Conservation (phyloP, 2,888 invertebrate genomes). For the Melieria picta region DNA sequence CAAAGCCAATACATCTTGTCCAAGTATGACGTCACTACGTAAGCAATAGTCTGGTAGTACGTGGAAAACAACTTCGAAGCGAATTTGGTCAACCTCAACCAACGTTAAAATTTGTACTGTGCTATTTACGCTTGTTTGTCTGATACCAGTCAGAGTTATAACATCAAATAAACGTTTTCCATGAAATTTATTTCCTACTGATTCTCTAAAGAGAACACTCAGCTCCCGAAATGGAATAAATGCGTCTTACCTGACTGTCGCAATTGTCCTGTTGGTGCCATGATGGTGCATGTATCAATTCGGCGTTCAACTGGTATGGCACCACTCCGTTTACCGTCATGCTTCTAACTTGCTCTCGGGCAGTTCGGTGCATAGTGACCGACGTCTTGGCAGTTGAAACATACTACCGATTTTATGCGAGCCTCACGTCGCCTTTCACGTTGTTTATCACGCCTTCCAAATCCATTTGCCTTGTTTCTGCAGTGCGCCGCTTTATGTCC, state of each 20-base stretch:
- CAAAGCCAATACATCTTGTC: background rate
- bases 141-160: constrained; percentile 8
- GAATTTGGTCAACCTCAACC: constrained; percentile 7
- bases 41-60: constrained; percentile 1
- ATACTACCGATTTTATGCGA: no score
- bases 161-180: constrained; percentile 13
- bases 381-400: background rate
- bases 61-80: constrained; percentile 6
- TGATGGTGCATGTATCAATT: constrained; percentile 10
- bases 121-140: constrained; percentile 3
- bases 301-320: background rate
- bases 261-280: background rate
- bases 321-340: no score
- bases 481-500: background rate
- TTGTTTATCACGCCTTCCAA: no score
- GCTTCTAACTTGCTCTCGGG: background rate
- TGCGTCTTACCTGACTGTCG: no score
- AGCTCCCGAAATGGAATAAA: constrained; percentile 18
- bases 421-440: background rate
- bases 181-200: constrained; percentile 9
- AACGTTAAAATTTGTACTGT: constrained; percentile 13
- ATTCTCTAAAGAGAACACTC: constrained; percentile 28
- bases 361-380: constrained; percentile 12
- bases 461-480: no score
- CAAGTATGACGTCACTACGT: background rate